Evolutionary conservation across 2,888 invertebrate species (phyloP), one percentile per base, ranked within the genome.

Genomic region (Bugula neritina): DNA sequence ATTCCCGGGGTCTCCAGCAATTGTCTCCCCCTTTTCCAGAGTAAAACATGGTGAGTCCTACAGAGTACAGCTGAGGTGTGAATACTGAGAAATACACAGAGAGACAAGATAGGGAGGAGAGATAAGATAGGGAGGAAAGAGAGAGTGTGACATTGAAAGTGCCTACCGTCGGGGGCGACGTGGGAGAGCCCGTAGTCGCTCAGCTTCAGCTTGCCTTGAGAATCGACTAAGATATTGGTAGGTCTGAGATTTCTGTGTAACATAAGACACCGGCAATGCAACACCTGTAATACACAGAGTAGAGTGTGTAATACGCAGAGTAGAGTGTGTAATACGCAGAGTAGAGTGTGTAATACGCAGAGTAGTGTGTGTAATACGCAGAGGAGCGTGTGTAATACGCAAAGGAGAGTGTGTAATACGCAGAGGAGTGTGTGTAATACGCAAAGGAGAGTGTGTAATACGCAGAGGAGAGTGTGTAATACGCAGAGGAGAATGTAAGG

Each of bases 191-290:
- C 73, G 35, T 70, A 79, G 34, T 78, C 80, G 27, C 78, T 76
- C 34, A 81, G 73, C 29, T 77, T 74, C 1, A 81, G 54, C 35
- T 78, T 77, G 2, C 79, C 81, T 1, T 79, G 76, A 1, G 75
- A 69, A 70, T 80, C 80, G 13, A 81, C 75, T 21, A 80, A 76
- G 23, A 81, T 75, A 72, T 80, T 80, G 35, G 76, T 77, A 0
- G 81, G 81, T 80, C 77, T 79, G 29, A 81, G 75, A 69, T 80
- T 79, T 3, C 79, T 79, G 70, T 81, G 81, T 0, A 78, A 75
- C 58, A 79, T 77, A 54, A 70, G 27, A 54, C 54, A 54, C 52
- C 52, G 21, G 52, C 78, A 77, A 73, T 82, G 82, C 5, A 82
- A 75, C 52, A n/a, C 57, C 57, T 57, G 57, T 57, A 57, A n/a